phyloP scores from a whole-genome alignment of 1,140 invertebrate genomes.

The Dinothrombium tinctorium region DNA sequence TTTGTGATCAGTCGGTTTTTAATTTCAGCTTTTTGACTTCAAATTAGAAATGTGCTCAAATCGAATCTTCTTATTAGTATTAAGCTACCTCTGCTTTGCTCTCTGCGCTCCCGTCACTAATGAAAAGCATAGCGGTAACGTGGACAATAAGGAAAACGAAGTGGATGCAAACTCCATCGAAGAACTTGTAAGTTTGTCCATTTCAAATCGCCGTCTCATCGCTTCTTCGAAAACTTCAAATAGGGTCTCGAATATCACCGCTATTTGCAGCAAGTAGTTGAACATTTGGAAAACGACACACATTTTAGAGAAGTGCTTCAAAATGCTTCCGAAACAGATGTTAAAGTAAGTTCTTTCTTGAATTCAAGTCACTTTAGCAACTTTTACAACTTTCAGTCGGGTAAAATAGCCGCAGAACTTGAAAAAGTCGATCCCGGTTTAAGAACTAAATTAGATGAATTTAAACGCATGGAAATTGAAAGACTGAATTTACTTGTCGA shows the following conservation, averaged over 20 bases:
- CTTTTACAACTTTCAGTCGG: slow-evolving; percentile 32
- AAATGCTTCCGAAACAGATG: slow-evolving; percentile 49
- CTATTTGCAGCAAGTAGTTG: slow-evolving; percentile 62
- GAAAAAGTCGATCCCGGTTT: slow-evolving; percentile 70
- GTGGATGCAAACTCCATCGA: too few species aligned
- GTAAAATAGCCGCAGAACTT: slow-evolving; percentile 69
- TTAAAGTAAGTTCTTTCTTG: slow-evolving; percentile 32
- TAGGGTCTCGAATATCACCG: slow-evolving; percentile 46
- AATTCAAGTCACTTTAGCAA: background rate
- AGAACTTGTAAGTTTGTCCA: too few species aligned
- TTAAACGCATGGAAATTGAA: slow-evolving; percentile 70
- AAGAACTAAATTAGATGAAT: slow-evolving; percentile 64
- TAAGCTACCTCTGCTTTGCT: too few species aligned
- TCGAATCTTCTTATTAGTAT: too few species aligned
- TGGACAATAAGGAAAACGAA: too few species aligned
- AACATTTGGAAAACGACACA: slow-evolving; percentile 54
- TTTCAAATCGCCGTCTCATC: too few species aligned
- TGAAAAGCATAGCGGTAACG: too few species aligned
- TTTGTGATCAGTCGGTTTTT: too few species aligned
- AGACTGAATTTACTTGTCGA: slow-evolving; percentile 37
- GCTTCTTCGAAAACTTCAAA: too few species aligned
- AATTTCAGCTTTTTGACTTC: too few species aligned
- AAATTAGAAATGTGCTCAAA: too few species aligned
- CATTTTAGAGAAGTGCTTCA: slow-evolving; percentile 55
- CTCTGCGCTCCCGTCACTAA: too few species aligned